A percentile compares a stretch with the other conserved stretches of the same genome.
phyloP scores from a whole-genome alignment of 2,113 vertebrate species.

The human region GRCh38 chr2:235511501-235512000 shows the following conservation, averaged over 20 bases:
- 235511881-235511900: too few relatives aligned
- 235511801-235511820: too few relatives aligned
- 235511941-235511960: not conserved
- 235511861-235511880: not conserved
- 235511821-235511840: too few relatives aligned
- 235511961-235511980: too few relatives aligned
- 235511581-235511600: slow-evolving; percentile 13
- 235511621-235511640: not conserved
- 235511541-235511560: not conserved
- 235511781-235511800: not conserved
- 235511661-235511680: not conserved
- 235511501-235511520: not conserved
- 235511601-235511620: not conserved
- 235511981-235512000: too few relatives aligned
- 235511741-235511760: accelerated
- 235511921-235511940: not conserved
- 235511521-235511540: not conserved
- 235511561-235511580: not conserved
- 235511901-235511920: not conserved
- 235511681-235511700: not conserved
- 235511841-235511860: too few relatives aligned
- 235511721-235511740: not conserved
- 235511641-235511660: not conserved
- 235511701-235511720: not conserved
- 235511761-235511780: not conserved